Percentiles rank a stretch among this genome's conserved stretches.
These are phyloP conservation scores for Lithophane ornitopus DNA, from an alignment of 2,888 invertebrate species.

Conservation along the genomic window DNA sequence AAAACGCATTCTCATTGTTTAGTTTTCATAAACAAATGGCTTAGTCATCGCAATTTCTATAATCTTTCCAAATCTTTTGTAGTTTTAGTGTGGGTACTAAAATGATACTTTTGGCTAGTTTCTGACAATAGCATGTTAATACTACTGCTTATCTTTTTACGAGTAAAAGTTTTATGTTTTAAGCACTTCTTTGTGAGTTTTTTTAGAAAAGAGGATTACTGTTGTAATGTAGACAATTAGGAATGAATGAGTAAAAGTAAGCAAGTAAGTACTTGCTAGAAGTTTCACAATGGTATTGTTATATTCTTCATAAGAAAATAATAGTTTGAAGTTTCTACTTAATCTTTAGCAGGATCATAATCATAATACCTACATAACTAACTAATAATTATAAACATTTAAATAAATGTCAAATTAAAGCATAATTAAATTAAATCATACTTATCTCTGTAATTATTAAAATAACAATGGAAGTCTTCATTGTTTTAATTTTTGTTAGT, in stretches of 20 bases:
- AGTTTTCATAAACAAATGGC: slow-evolving; percentile 70
- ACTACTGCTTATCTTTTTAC: slow-evolving; percentile 47
- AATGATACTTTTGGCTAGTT: slow-evolving; percentile 54
- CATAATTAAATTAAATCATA: background rate
- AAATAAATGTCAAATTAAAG: background rate
- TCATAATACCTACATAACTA: background rate
- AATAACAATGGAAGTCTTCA: background rate
- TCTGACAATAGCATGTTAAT: slow-evolving; percentile 58
- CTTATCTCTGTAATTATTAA: background rate
- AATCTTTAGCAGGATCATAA: background rate
- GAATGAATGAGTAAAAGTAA: slow-evolving; percentile 8
- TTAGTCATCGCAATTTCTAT: slow-evolving; percentile 78
- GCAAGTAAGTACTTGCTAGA: slow-evolving; percentile 11
- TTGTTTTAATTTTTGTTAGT: background rate
- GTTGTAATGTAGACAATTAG: slow-evolving; percentile 32
- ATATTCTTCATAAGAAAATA: slow-evolving; percentile 7
- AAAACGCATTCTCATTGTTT: slow-evolving; percentile 80
- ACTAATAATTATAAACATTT: background rate
- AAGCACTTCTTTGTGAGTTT: slow-evolving; percentile 27
- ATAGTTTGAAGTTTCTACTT: background rate
- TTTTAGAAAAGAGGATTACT: slow-evolving; percentile 40
- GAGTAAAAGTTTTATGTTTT: slow-evolving; percentile 30
- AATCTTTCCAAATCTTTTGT: slow-evolving; percentile 69
- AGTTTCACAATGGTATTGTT: slow-evolving; percentile 6
- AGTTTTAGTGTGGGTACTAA: slow-evolving; percentile 57